Evolutionary conservation across 1,140 invertebrate genomes (phyloP), one percentile per base, ranked within the genome.

Genomic region (Pseudomyrmex gracilis): DNA sequence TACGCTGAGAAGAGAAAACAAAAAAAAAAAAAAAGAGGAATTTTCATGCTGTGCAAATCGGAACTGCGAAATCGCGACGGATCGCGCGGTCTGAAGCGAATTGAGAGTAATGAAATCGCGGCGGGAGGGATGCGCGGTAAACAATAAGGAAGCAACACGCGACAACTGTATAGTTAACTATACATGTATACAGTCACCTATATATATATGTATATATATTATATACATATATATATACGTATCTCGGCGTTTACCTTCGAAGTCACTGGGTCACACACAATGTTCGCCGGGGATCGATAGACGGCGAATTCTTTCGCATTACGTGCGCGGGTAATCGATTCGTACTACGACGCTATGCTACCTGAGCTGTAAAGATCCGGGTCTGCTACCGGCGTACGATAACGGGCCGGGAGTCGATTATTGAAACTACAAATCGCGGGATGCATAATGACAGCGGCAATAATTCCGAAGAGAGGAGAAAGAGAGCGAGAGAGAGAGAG

Each of bases 281-380:
- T 34, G 73, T 51, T 86, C 45, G 47, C 34, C 51, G 63, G 7
- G 71, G 78, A 78, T 87, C 86, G 85, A 87, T 87, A 60, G 34
- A 64, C 60, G 73, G 47, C 13, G 47, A 53, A 87, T 86, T 86
- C 83, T 86, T 86, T 87, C 71, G 63, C 84, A 68, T 87, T 87
- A 87, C 70, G 71, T 66, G 77, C 47, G 57, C 47, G 57, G 53
- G 61, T 87, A 87, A 86, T 86, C 85, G 84, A 87, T 87, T 87
- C 45, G 20, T 58, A 34, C 57, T 61, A 61, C 20, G 7, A 9
- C 15, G 63, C 22, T 20, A 49, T 66, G n/a, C 34, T 34, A 63
- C n/a, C 66, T 77, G 34, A 34, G 4, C 34, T 34, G 34, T 34
- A 66, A 55, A 78, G 55, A 84, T 60, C 34, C 22, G 57, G n/a